Evolutionary conservation across 2,797 vertebrate species (phyloP).

Genomic region (Danio choprae): DNA sequence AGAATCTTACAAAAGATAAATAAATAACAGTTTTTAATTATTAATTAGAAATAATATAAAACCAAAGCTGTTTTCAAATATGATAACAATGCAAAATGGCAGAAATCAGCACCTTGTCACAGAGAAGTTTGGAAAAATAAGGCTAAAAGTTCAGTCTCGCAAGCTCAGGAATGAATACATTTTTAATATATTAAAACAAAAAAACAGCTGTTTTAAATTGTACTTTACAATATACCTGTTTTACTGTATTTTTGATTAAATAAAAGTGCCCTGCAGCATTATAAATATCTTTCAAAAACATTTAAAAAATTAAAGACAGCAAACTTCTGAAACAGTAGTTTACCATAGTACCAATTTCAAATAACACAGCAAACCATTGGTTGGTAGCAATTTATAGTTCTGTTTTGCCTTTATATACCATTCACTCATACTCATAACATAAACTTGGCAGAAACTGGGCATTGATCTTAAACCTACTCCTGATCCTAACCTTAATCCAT

Average conservation of each 20-base stretch:
- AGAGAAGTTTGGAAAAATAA: neutral
- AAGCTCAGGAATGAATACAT: neutral
- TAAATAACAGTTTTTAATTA: no score
- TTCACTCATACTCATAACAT: no score
- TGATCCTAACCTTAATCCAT: no score
- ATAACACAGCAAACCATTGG: neutral
- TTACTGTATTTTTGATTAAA: neutral
- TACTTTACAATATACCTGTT: neutral
- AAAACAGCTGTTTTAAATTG: neutral
- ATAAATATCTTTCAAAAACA: neutral
- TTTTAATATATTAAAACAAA: neutral
- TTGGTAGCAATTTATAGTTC: no score
- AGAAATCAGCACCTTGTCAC: neutral
- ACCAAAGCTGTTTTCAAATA: neutral
- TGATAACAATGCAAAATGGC: neutral
- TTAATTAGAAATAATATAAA: no score
- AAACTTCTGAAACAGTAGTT: neutral
- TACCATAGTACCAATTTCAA: neutral
- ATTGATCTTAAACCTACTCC: no score
- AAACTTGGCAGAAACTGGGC: no score
- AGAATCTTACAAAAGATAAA: neutral
- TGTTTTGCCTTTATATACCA: no score
- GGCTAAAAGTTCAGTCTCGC: neutral
- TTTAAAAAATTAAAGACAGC: neutral
- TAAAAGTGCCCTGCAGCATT: neutral